Percentiles rank a stretch among this genome's conserved stretches.
Conservation (phyloP, 1,140 invertebrate genomes). For the Heliconius melpomene region DNA sequence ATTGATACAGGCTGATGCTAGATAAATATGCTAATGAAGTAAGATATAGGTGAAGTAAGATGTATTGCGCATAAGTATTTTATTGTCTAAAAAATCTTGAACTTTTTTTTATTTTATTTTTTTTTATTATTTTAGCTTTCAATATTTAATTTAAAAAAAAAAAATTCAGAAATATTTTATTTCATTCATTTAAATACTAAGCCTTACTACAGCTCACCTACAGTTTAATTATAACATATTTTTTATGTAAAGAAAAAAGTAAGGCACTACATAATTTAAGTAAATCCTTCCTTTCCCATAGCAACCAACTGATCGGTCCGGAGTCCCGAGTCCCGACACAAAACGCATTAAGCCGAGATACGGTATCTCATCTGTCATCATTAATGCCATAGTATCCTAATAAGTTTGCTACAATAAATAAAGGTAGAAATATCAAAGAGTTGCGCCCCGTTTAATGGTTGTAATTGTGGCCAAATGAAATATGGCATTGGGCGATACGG, state of each 20-base stretch:
- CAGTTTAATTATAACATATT: background rate
- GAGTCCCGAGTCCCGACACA: slow-evolving; percentile 58
- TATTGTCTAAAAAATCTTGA: too few species aligned
- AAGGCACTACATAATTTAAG: slow-evolving; percentile 54
- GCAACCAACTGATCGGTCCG: slow-evolving; percentile 55
- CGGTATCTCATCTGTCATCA: slow-evolving; percentile 78
- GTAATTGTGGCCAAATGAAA: slow-evolving; percentile 78
- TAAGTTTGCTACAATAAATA: slow-evolving; percentile 79
- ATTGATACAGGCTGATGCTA: background rate
- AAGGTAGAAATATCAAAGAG: slow-evolving; percentile 74
- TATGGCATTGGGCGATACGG: slow-evolving; percentile 65
- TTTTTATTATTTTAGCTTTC: background rate
- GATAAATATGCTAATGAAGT: background rate
- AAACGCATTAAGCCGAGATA: slow-evolving; percentile 71
- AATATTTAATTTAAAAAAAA: background rate
- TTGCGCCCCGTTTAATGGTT: slow-evolving; percentile 76
- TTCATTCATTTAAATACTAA: background rate
- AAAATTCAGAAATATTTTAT: background rate
- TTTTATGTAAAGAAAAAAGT: slow-evolving; percentile 41
- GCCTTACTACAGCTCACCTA: background rate
- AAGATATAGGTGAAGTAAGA: background rate
- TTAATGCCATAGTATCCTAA: slow-evolving; percentile 79
- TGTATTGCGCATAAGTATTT: background rate
- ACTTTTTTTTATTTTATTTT: background rate
- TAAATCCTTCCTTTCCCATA: slow-evolving; percentile 50